A percentile compares a stretch with the other conserved stretches of the same genome.
Conservation (phyloP, 2,797 vertebrate species). For the Australoheros facetus region DNA sequence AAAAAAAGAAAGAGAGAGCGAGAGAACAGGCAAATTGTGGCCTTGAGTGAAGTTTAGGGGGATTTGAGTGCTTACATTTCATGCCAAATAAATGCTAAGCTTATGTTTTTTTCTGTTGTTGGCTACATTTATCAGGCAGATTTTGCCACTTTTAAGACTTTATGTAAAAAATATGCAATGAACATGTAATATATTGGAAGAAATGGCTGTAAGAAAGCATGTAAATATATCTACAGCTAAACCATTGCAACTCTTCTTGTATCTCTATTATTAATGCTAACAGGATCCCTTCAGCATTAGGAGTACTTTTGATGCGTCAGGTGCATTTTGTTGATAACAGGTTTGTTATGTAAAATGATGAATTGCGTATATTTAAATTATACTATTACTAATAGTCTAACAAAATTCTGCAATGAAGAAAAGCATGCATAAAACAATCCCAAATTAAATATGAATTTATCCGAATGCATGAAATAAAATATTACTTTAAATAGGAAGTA, state of each 20-base stretch:
- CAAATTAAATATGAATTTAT: neutral
- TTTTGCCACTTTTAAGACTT: neutral
- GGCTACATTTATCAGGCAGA: neutral
- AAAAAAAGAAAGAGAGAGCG: neutral
- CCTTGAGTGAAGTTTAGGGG: neutral
- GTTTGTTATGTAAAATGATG: neutral
- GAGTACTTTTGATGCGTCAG: neutral
- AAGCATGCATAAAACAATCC: neutral
- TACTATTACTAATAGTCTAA: neutral
- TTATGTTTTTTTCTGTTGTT: neutral
- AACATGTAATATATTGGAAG: neutral
- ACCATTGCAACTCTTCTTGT: too few species aligned
- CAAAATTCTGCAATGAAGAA: neutral
- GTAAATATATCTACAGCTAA: neutral
- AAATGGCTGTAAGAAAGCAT: neutral
- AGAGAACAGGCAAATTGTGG: neutral
- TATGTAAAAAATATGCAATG: neutral
- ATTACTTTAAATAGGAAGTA: neutral
- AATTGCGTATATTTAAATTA: neutral
- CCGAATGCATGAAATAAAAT: neutral
- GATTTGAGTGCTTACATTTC: neutral
- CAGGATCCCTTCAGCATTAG: neutral
- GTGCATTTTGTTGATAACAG: neutral
- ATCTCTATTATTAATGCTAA: too few species aligned
- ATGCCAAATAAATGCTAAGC: neutral